phyloP scores from a whole-genome alignment of 2,113 vertebrate genomes.

The Oceanites oceanicus region DNA sequence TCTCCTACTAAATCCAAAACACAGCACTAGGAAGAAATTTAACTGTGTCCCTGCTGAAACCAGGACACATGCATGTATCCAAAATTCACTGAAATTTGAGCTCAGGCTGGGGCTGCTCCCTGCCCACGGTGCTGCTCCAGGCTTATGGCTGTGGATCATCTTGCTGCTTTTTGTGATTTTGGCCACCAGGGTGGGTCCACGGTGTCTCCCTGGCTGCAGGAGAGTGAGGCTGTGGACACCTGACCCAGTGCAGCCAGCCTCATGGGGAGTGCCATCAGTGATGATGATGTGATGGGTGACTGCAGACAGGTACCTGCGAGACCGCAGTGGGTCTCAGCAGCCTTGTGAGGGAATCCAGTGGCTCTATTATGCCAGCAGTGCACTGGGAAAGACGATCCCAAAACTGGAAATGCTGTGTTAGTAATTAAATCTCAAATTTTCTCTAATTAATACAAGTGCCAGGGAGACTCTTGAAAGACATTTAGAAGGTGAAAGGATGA shows the following conservation, averaged over 20 bases:
- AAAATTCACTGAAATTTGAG: background rate
- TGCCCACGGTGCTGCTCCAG: background rate
- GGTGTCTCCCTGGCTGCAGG: background rate
- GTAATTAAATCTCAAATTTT: background rate
- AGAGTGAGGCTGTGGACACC: background rate
- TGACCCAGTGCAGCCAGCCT: background rate
- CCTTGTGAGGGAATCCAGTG: background rate
- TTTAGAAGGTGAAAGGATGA: background rate
- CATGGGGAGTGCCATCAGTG: background rate
- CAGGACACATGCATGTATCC: fast-evolving
- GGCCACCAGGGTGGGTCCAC: background rate
- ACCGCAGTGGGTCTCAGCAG: background rate
- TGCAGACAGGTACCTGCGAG: background rate
- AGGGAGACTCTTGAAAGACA: background rate
- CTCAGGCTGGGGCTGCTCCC: background rate
- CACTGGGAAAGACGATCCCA: background rate
- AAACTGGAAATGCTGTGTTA: background rate
- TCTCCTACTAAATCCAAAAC: too few species aligned
- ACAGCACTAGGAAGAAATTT: too few species aligned
- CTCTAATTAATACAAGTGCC: background rate
- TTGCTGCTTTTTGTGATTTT: background rate
- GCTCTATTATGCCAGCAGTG: background rate
- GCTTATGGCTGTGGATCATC: background rate
- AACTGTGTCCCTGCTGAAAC: too few species aligned
- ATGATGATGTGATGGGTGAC: too few species aligned